A percentile compares a stretch with the other conserved stretches of the same genome.
These are phyloP conservation scores for Spea hammondii DNA, from an alignment of 2,797 vertebrate species.

Conservation along the genomic window DNA sequence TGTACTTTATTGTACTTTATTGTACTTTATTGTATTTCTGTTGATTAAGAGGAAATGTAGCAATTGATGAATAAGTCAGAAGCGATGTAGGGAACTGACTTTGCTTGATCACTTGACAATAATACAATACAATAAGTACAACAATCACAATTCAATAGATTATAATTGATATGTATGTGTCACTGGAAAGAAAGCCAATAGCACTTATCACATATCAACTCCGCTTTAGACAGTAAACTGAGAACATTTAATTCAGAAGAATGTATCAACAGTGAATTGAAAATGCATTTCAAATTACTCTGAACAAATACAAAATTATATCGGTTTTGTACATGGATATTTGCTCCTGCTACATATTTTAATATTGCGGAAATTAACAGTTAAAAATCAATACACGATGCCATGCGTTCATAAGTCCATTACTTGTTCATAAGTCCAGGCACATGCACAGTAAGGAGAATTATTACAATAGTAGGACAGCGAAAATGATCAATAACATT, in stretches of 20 bases:
- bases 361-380: too few relatives aligned
- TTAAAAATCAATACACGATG: too few relatives aligned
- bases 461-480: too few relatives aligned
- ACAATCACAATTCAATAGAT: constrained; percentile 7
- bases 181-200: constrained; percentile 9
- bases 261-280: constrained; percentile 1
- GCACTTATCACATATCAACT: constrained; percentile 29
- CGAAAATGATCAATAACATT: too few relatives aligned
- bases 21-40: too few relatives aligned
- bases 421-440: too few relatives aligned
- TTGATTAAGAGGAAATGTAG: neutral
- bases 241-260: constrained; percentile 10
- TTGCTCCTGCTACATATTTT: too few relatives aligned
- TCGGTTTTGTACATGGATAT: too few relatives aligned
- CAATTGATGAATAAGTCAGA: constrained; percentile 16
- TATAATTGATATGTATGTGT: constrained; percentile 36
- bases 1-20: too few relatives aligned
- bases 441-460: too few relatives aligned
- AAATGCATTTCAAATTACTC: neutral
- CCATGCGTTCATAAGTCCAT: too few relatives aligned
- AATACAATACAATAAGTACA: constrained; percentile 14
- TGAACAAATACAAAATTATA: too few relatives aligned
- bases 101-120: constrained; percentile 6
- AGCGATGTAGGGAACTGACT: neutral
- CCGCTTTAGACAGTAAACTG: neutral